A percentile compares a stretch with the other conserved stretches of the same genome.
Evolutionary conservation across 1,140 invertebrate species (phyloP).

Genomic region (Helicoverpa armigera): DNA sequence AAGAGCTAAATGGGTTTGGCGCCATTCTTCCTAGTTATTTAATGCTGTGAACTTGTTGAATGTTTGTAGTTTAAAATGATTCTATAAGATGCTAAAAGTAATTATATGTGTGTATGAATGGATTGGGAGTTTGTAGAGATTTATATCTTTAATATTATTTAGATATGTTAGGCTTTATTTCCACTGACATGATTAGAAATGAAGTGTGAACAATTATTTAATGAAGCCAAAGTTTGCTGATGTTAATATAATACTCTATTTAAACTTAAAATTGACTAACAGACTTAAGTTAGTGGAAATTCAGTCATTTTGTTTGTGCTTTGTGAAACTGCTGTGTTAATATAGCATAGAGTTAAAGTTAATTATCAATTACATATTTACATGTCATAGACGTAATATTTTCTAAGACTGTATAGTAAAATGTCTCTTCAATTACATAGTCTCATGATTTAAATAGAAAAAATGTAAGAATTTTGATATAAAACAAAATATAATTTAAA

Average conservation of each 20-base stretch:
- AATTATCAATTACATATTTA: slow-evolving; percentile 49
- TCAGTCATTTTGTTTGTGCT: slow-evolving; percentile 44
- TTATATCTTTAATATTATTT: slow-evolving; percentile 10
- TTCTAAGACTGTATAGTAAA: slow-evolving; percentile 49
- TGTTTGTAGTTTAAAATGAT: slow-evolving; percentile 34
- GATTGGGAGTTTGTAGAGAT: slow-evolving; percentile 17
- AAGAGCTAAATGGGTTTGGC: slow-evolving; percentile 43
- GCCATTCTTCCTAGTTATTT: slow-evolving; percentile 43
- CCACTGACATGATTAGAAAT: slow-evolving; percentile 27
- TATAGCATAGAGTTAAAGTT: slow-evolving; percentile 41
- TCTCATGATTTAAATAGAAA: slow-evolving; percentile 46
- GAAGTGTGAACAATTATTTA: neutral
- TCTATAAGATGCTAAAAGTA: slow-evolving; percentile 39
- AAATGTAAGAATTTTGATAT: slow-evolving; percentile 50
- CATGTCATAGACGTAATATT: slow-evolving; percentile 50
- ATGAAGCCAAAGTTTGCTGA: slow-evolving; percentile 30
- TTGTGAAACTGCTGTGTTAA: slow-evolving; percentile 50
- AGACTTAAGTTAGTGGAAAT: slow-evolving; percentile 40
- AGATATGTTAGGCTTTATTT: slow-evolving; percentile 36
- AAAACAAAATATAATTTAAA: slow-evolving; percentile 50
- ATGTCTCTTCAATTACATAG: slow-evolving; percentile 48
- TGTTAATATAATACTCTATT: slow-evolving; percentile 15
- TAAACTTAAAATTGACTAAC: slow-evolving; percentile 25
- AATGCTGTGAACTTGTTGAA: slow-evolving; percentile 36
- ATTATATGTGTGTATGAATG: slow-evolving; percentile 36